These are phyloP conservation scores for Clarias magur DNA, from an alignment of 2,113 vertebrate species.

Conservation along the genomic window DNA sequence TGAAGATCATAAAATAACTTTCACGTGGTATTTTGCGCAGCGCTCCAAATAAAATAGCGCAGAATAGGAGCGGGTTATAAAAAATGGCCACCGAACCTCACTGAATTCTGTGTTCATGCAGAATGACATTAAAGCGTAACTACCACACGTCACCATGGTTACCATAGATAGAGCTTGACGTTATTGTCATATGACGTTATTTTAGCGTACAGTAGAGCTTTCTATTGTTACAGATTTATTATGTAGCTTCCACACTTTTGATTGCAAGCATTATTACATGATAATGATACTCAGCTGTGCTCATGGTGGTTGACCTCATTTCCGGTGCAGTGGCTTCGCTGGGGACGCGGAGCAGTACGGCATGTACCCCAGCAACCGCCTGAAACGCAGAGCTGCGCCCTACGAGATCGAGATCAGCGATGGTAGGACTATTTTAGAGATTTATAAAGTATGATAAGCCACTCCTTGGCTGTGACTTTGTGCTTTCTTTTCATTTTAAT, in stretches of 20 bases:
- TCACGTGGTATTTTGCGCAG: background rate
- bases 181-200: background rate
- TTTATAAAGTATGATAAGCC: conserved; percentile 38
- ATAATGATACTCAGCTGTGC: background rate
- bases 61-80: background rate
- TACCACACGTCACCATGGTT: too few relatives aligned
- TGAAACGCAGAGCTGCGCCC: conserved; percentile 75
- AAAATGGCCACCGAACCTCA: background rate
- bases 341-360: conserved; percentile 82
- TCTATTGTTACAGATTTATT: background rate
- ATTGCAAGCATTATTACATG: background rate
- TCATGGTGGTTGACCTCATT: conserved; percentile 3
- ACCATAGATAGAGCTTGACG: background rate
- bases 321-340: conserved; percentile 73
- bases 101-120: background rate
- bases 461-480: conserved; percentile 39
- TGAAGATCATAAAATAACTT: background rate
- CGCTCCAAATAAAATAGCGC: background rate
- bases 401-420: conserved; percentile 86
- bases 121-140: background rate
- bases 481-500: background rate
- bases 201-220: too few relatives aligned
- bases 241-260: background rate
- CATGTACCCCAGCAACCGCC: conserved; percentile 78
- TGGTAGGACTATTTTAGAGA: conserved; percentile 67